Evolutionary conservation across 1,140 invertebrate species (phyloP), one percentile per base, ranked within the genome.

Genomic region (Drosophila athabasca): DNA sequence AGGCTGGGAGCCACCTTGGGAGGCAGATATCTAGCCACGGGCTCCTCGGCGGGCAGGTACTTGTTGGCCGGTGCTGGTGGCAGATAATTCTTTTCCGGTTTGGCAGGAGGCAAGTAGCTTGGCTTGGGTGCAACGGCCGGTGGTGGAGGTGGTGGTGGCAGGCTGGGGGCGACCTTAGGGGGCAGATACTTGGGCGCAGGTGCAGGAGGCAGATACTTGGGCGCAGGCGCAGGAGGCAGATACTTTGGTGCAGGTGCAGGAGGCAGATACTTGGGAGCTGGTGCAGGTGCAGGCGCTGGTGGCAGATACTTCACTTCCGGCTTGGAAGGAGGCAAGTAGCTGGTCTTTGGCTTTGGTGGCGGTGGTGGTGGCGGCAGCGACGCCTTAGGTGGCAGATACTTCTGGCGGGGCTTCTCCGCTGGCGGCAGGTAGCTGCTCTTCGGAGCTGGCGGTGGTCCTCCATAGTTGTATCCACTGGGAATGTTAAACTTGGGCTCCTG

Each of bases 391-490:
- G 75, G 75, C 41, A 77, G 43, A 17, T 77, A 77, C 65, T 77
- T 77, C 49, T 65, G 68, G 31, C 74, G 73, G 3, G 75, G 75
- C 17, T 76, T 76, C 43, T 76, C 62, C 2, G 62, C 46, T 35
- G 29, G 29, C 11, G 59, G 59, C 48, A 61, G 41, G 11, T 61
- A 61, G 39, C 31, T 51, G 31, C 17, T 24, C 22, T 61, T 61
- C 3, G 35, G 35, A 13, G 35, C 35, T 11, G 35, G 35, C 11
- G 35, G 11, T 13, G 61, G 83, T n/a, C 69, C 65, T 1, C 19
- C 55, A 52, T 90, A 89, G 24, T 60, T 88, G 29, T 88, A 88
- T 51, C 83, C 83, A 46, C 68, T 51, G 17, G 72, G 55, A 6
- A 61, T 31, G 5, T 61, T 52, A 26, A 43, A 70, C 35, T 69